A percentile compares a stretch with the other conserved stretches of the same genome.
Evolutionary conservation across 2,797 vertebrate species (phyloP).

Genomic region (Melanotaenia maccullochi): DNA sequence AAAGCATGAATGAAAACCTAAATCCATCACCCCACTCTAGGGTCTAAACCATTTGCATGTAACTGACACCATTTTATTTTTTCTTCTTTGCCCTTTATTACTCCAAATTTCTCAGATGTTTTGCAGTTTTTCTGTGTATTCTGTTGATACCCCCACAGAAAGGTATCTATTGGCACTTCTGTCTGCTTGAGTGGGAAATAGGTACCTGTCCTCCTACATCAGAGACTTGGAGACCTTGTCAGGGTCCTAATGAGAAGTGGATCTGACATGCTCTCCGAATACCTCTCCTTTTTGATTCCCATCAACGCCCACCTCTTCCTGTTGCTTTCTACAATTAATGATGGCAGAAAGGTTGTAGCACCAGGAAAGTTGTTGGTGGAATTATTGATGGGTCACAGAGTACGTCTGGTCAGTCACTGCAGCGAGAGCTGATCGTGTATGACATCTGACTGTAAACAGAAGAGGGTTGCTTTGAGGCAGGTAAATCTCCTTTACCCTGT

Average conservation of each 20-base stretch:
- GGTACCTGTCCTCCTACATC: slow-evolving; percentile 59
- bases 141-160: slow-evolving; percentile 43
- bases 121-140: slow-evolving; percentile 38
- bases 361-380: slow-evolving; percentile 51
- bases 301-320: slow-evolving; percentile 37
- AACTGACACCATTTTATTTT: slow-evolving; percentile 31
- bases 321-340: slow-evolving; percentile 32
- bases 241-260: slow-evolving; percentile 65
- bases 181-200: slow-evolving; percentile 47
- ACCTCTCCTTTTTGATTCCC: slow-evolving; percentile 34
- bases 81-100: slow-evolving; percentile 48
- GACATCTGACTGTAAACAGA: slow-evolving; percentile 52
- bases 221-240: slow-evolving; percentile 47
- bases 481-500: slow-evolving; percentile 31
- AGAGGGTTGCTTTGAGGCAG: slow-evolving; percentile 42
- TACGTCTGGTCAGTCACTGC: slow-evolving; percentile 38
- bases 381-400: slow-evolving; percentile 69
- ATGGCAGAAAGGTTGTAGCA: slow-evolving; percentile 48
- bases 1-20: slow-evolving; percentile 35
- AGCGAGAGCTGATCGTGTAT: slow-evolving; percentile 23
- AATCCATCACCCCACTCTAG: slow-evolving; percentile 50
- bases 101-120: slow-evolving; percentile 48
- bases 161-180: slow-evolving; percentile 50
- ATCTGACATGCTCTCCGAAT: slow-evolving; percentile 61
- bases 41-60: slow-evolving; percentile 49